Evolutionary conservation across 2,888 invertebrate species (phyloP).

Genomic region (Tetheella fluctuosa): DNA sequence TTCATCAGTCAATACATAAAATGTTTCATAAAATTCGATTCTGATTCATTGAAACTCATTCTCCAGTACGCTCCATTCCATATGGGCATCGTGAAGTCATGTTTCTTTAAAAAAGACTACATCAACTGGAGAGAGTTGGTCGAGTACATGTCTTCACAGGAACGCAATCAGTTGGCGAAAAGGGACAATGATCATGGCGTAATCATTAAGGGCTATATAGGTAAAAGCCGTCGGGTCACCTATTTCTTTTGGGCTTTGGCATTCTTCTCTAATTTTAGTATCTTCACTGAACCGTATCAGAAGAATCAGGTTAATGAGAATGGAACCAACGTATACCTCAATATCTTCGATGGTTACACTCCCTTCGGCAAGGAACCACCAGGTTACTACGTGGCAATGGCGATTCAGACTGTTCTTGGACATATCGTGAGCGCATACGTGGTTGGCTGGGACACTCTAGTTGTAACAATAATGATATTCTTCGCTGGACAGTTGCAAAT

Average conservation of each 20-base stretch:
- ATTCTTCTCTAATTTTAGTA: constrained; percentile 53
- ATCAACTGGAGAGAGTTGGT: constrained; percentile 54
- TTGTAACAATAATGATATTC: constrained; percentile 64
- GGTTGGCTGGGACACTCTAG: constrained; percentile 62
- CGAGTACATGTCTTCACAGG: constrained; percentile 52
- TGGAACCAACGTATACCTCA: constrained; percentile 51
- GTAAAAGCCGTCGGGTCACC: constrained; percentile 50
- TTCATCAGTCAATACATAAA: constrained; percentile 62
- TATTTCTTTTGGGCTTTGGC: constrained; percentile 60
- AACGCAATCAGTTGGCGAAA: constrained; percentile 44
- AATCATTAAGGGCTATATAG: constrained; percentile 50
- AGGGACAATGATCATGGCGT: constrained; percentile 31
- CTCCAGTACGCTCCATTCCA: constrained; percentile 66
- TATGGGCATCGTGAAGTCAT: constrained; percentile 56
- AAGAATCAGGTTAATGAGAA: constrained; percentile 52
- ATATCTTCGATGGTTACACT: constrained; percentile 61
- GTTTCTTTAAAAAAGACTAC: constrained; percentile 55
- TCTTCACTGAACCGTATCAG: constrained; percentile 61
- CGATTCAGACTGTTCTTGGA: constrained; percentile 57
- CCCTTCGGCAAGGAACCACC: constrained; percentile 57
- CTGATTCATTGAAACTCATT: constrained; percentile 49
- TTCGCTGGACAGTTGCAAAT: constrained; percentile 65
- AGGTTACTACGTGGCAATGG: constrained; percentile 60
- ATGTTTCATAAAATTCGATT: constrained; percentile 45
- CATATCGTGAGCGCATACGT: constrained; percentile 56